Percentiles rank a stretch among this genome's conserved stretches.
Evolutionary conservation across 2,113 vertebrate genomes (phyloP).

Genomic region (Epinephelus lanceolatus): DNA sequence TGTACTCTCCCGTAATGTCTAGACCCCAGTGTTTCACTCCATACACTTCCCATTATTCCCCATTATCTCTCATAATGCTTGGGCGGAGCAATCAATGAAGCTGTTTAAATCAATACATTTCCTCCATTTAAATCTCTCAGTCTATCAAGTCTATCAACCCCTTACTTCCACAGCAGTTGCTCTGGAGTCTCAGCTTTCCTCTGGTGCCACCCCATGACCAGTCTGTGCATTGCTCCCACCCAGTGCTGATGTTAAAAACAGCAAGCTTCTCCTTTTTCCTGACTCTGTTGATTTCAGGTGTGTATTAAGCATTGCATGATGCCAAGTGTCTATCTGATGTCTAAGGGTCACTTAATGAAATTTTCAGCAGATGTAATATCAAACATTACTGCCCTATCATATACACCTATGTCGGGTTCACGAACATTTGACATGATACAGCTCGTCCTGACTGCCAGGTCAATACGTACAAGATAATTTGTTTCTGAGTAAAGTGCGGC

Average conservation of each 20-base stretch:
- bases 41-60: constrained; percentile 18
- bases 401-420: neutral
- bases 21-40: neutral
- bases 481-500: neutral
- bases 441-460: neutral
- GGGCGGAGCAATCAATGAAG: constrained; percentile 18
- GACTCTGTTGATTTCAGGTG: neutral
- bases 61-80: constrained; percentile 48
- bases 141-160: neutral
- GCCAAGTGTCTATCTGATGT: neutral
- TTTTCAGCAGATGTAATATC: neutral
- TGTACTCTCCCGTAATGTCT: neutral
- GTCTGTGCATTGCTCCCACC: neutral
- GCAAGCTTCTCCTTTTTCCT: neutral
- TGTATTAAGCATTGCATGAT: neutral
- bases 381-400: neutral
- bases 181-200: neutral
- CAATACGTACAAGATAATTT: neutral
- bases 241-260: neutral
- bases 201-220: constrained; percentile 40
- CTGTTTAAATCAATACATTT: constrained; percentile 46
- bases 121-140: constrained; percentile 26
- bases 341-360: neutral
- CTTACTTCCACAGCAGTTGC: fast-evolving
- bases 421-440: neutral